Evolutionary conservation across 2,888 invertebrate genomes (phyloP).

Genomic region (Ormyrus labotus): DNA sequence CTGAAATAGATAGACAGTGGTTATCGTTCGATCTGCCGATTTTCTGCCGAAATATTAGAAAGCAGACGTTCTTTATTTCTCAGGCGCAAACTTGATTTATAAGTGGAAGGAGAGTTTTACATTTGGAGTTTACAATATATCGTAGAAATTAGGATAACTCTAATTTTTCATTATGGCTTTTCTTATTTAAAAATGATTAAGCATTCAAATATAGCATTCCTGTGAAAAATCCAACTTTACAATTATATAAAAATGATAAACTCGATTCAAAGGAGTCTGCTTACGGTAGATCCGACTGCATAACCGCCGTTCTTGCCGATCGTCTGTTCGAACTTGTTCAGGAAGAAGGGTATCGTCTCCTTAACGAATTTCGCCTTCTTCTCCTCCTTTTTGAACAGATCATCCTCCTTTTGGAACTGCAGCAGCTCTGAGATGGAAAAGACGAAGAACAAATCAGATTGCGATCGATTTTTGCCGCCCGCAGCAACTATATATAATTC

Average conservation of each 20-base stretch:
- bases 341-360: conserved; percentile 78
- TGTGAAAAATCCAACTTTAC: neutral
- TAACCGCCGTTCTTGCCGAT: conserved; percentile 78
- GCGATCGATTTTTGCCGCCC: neutral
- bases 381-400: conserved; percentile 78
- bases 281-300: conserved; percentile 78
- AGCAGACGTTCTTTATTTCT: no score
- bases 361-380: conserved; percentile 77
- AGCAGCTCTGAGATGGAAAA: conserved; percentile 66
- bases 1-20: conserved; percentile 68
- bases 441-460: conserved; percentile 2
- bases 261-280: conserved; percentile 56
- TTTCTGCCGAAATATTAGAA: no score
- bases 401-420: conserved; percentile 77
- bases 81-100: no score
- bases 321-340: conserved; percentile 78
- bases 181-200: no score
- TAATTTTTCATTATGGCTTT: no score
- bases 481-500: neutral
- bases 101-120: no score
- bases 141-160: no score
- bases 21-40: no score
- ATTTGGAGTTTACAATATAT: no score
- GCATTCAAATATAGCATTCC: neutral
- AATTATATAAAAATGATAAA: no score